A percentile compares a stretch with the other conserved stretches of the same genome.
phyloP scores from a whole-genome alignment of 1,140 invertebrate species.

The Sogatella furcifera region DNA sequence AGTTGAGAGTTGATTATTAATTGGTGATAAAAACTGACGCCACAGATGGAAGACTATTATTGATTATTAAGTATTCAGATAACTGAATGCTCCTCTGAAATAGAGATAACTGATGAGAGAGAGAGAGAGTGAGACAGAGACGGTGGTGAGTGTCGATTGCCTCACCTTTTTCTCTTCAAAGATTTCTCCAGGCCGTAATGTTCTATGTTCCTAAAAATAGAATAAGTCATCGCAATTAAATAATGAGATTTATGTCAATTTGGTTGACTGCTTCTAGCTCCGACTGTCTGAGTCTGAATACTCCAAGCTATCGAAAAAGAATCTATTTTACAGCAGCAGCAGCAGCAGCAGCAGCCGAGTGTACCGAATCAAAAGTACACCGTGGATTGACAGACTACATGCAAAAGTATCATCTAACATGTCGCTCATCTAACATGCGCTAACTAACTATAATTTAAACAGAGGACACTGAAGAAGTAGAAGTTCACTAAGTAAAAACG shows the following conservation, averaged over 20 bases:
- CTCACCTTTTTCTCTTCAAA: constrained; percentile 89
- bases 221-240: constrained; percentile 19
- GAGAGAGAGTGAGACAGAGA: background rate
- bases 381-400: too few relatives aligned
- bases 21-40: background rate
- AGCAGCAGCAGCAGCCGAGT: too few relatives aligned
- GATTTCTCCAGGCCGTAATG: constrained; percentile 86
- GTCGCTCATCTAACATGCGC: too few relatives aligned
- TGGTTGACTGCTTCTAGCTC: background rate
- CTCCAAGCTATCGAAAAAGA: too few relatives aligned
- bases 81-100: constrained; percentile 11
- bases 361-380: too few relatives aligned
- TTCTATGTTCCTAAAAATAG: constrained; percentile 60
- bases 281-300: too few relatives aligned
- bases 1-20: too few relatives aligned
- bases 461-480: too few relatives aligned
- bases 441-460: too few relatives aligned
- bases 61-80: constrained; percentile 3
- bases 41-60: constrained; percentile 3
- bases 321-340: too few relatives aligned
- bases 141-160: constrained; percentile 20
- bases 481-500: too few relatives aligned
- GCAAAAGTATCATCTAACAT: too few relatives aligned
- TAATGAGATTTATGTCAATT: background rate
- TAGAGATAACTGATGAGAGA: constrained; percentile 18